Percentiles rank a stretch among this genome's conserved stretches.
These are phyloP conservation scores for Hirundo rustica DNA, from an alignment of 2,797 vertebrate species.

Conservation along the genomic window DNA sequence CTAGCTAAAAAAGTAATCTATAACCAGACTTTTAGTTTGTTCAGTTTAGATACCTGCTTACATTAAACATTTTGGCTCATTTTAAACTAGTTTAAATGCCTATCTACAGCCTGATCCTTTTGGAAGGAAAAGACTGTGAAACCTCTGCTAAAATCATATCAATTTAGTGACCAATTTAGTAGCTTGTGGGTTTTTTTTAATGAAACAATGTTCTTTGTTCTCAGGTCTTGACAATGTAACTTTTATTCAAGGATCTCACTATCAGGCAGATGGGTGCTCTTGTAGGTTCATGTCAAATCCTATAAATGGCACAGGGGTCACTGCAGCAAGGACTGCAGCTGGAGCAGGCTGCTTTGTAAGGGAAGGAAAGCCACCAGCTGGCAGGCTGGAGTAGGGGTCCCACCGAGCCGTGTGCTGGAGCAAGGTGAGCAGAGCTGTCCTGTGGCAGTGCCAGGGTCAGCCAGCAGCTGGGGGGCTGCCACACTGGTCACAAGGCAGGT, in stretches of 20 bases:
- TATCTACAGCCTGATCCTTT: neutral
- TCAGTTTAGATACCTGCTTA: neutral
- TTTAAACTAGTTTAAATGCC: neutral
- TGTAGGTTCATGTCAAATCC: accelerated
- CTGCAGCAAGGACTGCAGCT: neutral
- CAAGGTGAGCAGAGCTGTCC: neutral
- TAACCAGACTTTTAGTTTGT: neutral
- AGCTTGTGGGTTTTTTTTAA: neutral
- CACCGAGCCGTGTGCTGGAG: neutral
- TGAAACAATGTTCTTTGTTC: neutral
- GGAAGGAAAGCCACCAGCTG: neutral
- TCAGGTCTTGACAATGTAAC: neutral
- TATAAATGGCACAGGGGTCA: accelerated
- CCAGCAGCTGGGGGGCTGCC: neutral
- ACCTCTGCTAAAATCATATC: neutral
- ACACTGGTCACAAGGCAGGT: neutral
- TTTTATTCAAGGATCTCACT: neutral
- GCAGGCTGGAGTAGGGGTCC: neutral
- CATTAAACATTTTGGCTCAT: neutral
- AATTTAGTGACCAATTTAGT: neutral
- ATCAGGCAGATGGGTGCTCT: neutral
- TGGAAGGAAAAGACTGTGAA: neutral
- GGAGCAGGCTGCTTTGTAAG: neutral
- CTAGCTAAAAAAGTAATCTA: neutral
- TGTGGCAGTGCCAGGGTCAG: neutral